Evolutionary conservation across 2,797 vertebrate species (phyloP).

Genomic region (Austrolebias charrua): DNA sequence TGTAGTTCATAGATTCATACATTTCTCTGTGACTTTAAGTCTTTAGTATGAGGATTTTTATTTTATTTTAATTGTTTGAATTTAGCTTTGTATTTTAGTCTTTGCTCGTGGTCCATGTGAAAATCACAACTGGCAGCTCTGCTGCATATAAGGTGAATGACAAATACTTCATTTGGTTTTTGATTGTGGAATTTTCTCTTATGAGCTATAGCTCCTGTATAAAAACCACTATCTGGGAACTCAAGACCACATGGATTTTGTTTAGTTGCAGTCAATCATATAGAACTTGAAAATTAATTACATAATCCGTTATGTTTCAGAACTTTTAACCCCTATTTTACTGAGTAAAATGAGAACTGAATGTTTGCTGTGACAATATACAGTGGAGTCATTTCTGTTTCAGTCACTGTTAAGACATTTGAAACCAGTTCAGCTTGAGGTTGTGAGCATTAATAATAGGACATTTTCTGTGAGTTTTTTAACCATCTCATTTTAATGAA

Average conservation of each 20-base stretch:
- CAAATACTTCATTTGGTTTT: conserved; percentile 1
- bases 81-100: conserved; percentile 18
- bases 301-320: conserved; percentile 24
- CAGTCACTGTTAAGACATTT: conserved; percentile 17
- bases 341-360: conserved; percentile 33
- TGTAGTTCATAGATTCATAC: background rate
- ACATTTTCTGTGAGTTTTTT: conserved; percentile 23
- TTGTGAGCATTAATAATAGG: conserved; percentile 35
- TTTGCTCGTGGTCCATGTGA: conserved; percentile 5
- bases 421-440: conserved; percentile 26
- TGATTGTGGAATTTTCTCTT: conserved; percentile 22
- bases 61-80: too few relatives aligned
- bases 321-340: conserved; percentile 13
- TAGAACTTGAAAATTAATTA: conserved; percentile 24
- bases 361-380: conserved; percentile 32
- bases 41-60: conserved; percentile 41
- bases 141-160: too few relatives aligned
- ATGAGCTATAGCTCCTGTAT: background rate
- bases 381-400: conserved; percentile 34
- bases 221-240: conserved; percentile 45
- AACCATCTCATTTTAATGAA: conserved; percentile 19
- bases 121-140: too few relatives aligned
- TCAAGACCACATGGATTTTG: conserved; percentile 12
- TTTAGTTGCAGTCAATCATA: conserved; percentile 11
- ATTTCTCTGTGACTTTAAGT: conserved; percentile 34